Base-by-base conservation (phyloP, 2,888 invertebrate genomes). In the Aricia artaxerxes region DNA sequence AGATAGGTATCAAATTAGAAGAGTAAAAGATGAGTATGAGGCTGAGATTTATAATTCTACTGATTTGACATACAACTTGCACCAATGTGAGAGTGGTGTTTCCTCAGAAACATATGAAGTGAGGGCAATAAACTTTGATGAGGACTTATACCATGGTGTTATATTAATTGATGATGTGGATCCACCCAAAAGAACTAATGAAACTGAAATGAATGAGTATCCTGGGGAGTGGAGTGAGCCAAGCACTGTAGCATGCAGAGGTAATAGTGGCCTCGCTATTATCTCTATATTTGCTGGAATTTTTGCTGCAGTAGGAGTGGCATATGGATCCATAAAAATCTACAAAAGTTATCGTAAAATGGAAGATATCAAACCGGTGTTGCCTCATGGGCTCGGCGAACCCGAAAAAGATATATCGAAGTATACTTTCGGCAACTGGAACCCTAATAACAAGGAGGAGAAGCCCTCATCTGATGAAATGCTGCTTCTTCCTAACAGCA, bases 291-390 rank as follows among this genome's bases (percentile, higher is more conserved):
- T 93, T 64, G 85, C 92, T 84, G 86, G 86, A 69, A 83, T 93
- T 79, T 88, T 92, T 84, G 84, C 85, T 16, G 80, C 91, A 35
- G 85, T 90, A 64, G 91, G 87, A 16, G 80, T 89, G 24, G 89
- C 87, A 80, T 93, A 91, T 82, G 89, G 88, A 9, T 88, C 89
- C 6, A 90, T 88, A 82, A 96, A 96, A 86, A 85, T 95, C 44
- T 96, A 96, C 90, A 91, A 93, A 80, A 95, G 94, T 81, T 96
- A 95, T 84, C 95, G 95, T 85, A 95, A 94, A 83, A 97, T 97
- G 96, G 95, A 95, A 85, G 95, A 96, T 83, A 96, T 97, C 40
- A 95, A 96, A 85, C 95, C 96, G 16, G 96, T 96, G 83, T 88
- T 97, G 81, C 97, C 97, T 38, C 95, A 95, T 77, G 97, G 97